A percentile compares a stretch with the other conserved stretches of the same genome.
These are phyloP conservation scores for Athetis lepigone DNA, from an alignment of 2,888 invertebrate genomes.

Conservation along the genomic window DNA sequence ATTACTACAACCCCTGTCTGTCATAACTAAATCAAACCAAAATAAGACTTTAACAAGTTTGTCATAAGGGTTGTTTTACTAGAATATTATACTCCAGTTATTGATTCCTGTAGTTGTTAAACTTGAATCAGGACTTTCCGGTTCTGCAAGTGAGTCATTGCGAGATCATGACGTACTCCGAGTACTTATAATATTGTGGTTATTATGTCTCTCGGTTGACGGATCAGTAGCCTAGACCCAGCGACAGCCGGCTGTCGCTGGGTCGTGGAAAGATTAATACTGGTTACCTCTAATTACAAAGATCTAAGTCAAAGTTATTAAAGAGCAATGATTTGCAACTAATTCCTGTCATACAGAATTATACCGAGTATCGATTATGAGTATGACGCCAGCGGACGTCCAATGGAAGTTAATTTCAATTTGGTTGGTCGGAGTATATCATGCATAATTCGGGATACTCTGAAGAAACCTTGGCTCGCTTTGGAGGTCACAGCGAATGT, in stretches of 20 bases:
- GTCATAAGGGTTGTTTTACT: constrained; percentile 35
- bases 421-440: constrained; percentile 24
- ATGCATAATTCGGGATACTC: constrained; percentile 47
- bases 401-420: constrained; percentile 31
- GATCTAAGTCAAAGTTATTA: constrained; percentile 18
- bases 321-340: constrained; percentile 25
- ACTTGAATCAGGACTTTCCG: constrained; percentile 56
- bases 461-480: constrained; percentile 34
- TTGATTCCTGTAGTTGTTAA: constrained; percentile 20
- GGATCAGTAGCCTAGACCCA: no score
- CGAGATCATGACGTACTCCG: constrained; percentile 19
- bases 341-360: constrained; percentile 4
- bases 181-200: not conserved
- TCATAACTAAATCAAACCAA: constrained; percentile 16
- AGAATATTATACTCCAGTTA: not conserved
- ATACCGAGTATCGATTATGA: no score
- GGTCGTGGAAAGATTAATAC: no score
- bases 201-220: not conserved
- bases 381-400: constrained; percentile 20
- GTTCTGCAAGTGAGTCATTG: constrained; percentile 49
- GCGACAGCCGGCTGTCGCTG: no score
- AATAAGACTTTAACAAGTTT: constrained; percentile 6
- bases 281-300: constrained; percentile 11
- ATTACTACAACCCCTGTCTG: constrained; percentile 15
- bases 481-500: constrained; percentile 31